A percentile compares a stretch with the other conserved stretches of the same genome.
Conservation (phyloP, 1,140 invertebrate species). For the Drosophila nigromelanica region DNA sequence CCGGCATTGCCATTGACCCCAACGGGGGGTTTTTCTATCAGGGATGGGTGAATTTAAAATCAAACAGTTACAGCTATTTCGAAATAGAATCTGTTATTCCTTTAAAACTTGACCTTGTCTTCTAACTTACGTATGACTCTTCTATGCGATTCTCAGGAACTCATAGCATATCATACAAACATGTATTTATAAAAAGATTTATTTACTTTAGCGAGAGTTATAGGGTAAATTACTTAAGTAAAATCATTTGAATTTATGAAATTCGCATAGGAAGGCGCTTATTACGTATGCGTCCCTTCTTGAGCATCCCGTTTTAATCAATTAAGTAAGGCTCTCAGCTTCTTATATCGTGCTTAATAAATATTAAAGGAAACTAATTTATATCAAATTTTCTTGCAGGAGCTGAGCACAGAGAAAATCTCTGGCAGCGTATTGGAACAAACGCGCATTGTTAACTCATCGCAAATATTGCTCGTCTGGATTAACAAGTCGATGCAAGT, state of each 20-base stretch:
- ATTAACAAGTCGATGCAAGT: conserved; percentile 84
- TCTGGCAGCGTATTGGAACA: conserved; percentile 85
- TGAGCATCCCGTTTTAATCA: too few species aligned
- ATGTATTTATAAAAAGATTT: too few species aligned
- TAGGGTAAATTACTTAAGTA: too few species aligned
- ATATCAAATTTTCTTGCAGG: conserved; percentile 62
- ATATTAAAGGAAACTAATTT: not conserved
- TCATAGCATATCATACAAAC: too few species aligned
- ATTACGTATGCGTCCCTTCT: too few species aligned
- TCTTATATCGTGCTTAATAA: not conserved
- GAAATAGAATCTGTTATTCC: not conserved
- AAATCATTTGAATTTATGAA: too few species aligned
- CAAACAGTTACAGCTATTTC: not conserved
- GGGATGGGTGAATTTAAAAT: conserved; percentile 18
- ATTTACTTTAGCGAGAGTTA: too few species aligned
- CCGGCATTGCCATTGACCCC: conserved; percentile 81
- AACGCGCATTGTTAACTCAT: conserved; percentile 84
- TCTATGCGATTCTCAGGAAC: too few species aligned
- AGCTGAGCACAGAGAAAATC: conserved; percentile 84
- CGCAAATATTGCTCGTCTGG: conserved; percentile 85
- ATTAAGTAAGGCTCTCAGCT: not conserved
- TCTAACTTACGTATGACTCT: too few species aligned
- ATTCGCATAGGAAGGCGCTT: too few species aligned
- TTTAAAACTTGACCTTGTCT: too few species aligned
- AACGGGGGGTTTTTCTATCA: conserved; percentile 19